A percentile compares a stretch with the other conserved stretches of the same genome.
Conservation (phyloP, 1,140 invertebrate species). For the Drosophila cardini region DNA sequence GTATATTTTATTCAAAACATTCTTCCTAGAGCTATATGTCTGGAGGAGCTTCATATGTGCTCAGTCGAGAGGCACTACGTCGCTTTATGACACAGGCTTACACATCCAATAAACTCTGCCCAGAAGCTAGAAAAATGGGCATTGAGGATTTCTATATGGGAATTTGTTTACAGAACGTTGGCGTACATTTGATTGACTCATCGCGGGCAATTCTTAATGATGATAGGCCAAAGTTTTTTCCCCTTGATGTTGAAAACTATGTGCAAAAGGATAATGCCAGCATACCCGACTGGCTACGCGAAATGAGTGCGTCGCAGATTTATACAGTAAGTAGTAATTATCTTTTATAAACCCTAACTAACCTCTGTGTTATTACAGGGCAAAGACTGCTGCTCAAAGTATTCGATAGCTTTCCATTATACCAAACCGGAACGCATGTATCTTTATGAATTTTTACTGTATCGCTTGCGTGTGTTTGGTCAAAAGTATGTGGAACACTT, state of each 20-base stretch:
- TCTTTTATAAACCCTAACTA: background rate
- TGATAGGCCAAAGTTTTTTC: slow-evolving; percentile 56
- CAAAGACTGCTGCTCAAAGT: slow-evolving; percentile 60
- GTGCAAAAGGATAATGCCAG: slow-evolving; percentile 39
- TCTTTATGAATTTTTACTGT: slow-evolving; percentile 69
- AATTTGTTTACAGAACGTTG: slow-evolving; percentile 94
- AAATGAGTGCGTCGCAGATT: slow-evolving; percentile 51
- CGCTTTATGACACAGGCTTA: slow-evolving; percentile 90
- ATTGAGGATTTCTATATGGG: slow-evolving; percentile 98
- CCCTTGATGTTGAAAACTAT: slow-evolving; percentile 87
- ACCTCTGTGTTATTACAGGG: slow-evolving; percentile 35
- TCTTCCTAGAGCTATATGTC: slow-evolving; percentile 95
- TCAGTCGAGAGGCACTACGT: slow-evolving; percentile 91
- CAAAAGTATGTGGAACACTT: slow-evolving; percentile 4
- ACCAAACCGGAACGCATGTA: slow-evolving; percentile 63
- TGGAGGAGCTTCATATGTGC: slow-evolving; percentile 95
- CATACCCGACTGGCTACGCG: slow-evolving; percentile 58
- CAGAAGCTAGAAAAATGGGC: slow-evolving; percentile 87
- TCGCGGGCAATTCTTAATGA: slow-evolving; percentile 43
- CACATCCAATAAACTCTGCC: slow-evolving; percentile 89
- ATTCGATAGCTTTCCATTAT: slow-evolving; percentile 69
- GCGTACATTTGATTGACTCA: slow-evolving; percentile 87
- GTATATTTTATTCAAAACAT: background rate
- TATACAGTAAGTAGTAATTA: slow-evolving; percentile 38
- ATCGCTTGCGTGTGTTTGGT: slow-evolving; percentile 47